A percentile compares a stretch with the other conserved stretches of the same genome.
These are phyloP conservation scores for Pantherophis alleghaniensis DNA, from an alignment of 2,797 vertebrate genomes.

Conservation along the genomic window DNA sequence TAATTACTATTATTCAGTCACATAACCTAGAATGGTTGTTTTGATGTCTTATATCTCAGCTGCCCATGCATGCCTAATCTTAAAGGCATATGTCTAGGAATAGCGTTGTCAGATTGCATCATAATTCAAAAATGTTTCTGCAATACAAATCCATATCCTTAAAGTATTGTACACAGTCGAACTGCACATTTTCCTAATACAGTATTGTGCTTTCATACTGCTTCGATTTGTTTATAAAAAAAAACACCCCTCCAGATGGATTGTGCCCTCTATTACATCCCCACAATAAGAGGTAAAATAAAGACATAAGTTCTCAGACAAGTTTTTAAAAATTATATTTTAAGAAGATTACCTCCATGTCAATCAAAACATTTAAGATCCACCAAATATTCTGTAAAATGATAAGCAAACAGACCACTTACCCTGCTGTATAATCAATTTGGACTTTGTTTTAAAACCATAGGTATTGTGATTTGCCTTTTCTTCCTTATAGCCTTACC, in stretches of 20 bases:
- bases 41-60: constrained; percentile 8
- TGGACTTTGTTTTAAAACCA: background rate
- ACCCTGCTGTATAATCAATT: background rate
- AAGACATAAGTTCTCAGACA: background rate
- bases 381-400: background rate
- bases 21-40: background rate
- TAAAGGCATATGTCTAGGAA: constrained; percentile 9
- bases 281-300: background rate
- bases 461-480: background rate
- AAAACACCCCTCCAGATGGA: background rate
- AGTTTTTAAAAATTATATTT: background rate
- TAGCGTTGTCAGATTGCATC: background rate
- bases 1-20: background rate
- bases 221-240: background rate
- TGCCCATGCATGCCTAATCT: background rate
- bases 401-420: background rate
- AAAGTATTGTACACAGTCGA: background rate
- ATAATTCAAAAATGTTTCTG: background rate
- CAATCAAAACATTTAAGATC: background rate
- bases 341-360: background rate
- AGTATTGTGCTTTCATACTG: background rate
- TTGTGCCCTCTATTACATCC: background rate
- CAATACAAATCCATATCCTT: background rate
- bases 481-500: background rate
- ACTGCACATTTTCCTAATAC: background rate